Evolutionary conservation across 2,888 invertebrate genomes (phyloP), one percentile per base, ranked within the genome.

Genomic region (Acanthosoma haemorrhoidale): DNA sequence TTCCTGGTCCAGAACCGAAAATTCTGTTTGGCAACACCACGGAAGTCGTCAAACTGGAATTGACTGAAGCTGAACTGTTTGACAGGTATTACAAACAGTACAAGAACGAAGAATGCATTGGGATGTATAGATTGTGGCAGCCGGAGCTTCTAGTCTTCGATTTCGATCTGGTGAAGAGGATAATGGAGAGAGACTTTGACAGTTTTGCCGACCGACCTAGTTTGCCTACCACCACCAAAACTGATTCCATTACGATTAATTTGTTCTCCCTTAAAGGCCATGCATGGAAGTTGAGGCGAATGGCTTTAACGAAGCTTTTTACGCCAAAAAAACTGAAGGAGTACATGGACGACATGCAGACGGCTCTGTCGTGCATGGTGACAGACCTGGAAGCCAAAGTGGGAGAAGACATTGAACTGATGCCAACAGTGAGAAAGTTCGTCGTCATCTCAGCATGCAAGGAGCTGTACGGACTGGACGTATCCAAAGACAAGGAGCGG

Each of bases 241-340:
- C 13, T 11, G 64, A 64, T 43, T 3, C 43, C 2, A n/a, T 43
- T 29, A 2, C 16, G 4, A 5, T 41, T 15, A 41, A 39, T 0
- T 13, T 64, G 11, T 64, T 64, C 8, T 9, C n/a, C 11, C 39
- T 64, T 39, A 39, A 41, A 25, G 43, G 43, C 1, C 8, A 11
- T 16, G 18, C 2, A 13, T 64, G 64, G 64, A 64, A 64, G 41
- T 5, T 13, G 3, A 64, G 16, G 18, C 18, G 64, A 5, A 18
- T 29, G 29, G 25, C 21, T 39, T 64, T 64, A 25, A 41, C 43
- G 4, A 64, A 43, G 31, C 3, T 64, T 15, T 64, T 64, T 16
- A 43, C 29, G n/a, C 43, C 43, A 16, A 64, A 41, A 31, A 64
- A 64, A 43, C 13, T 43, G 41, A 64, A 39, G 15, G 64, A 64